Evolutionary conservation across 2,797 vertebrate genomes (phyloP), one percentile per base, ranked within the genome.

Genomic region (Phrynocephalus forsythii): DNA sequence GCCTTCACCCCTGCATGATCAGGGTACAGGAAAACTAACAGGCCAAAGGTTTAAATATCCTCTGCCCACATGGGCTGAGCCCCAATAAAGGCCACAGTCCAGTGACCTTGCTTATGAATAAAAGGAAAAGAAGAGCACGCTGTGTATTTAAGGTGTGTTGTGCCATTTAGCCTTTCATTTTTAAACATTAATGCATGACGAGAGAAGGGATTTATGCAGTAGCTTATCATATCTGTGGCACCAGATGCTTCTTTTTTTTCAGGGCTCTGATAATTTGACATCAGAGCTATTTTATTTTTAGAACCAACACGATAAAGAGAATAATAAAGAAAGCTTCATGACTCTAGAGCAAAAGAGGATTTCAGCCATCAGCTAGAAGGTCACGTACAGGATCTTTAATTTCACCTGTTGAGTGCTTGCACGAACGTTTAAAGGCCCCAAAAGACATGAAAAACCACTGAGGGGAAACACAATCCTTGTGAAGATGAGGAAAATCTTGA

Each of bases 401-500:
- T 95, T 94, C 89, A 94, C 69, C 73, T 92, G 87, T 86, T 95
- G 92, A 95, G 92, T 93, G 93, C 89, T 94, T 84, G 71, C 84
- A 88, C 90, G 93, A 92, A 95, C 78, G 89, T 95, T 95, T 95
- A 95, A 91, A 91, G 90, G 88, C 89, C 93, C 91, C 93, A 71
- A 87, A 84, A 86, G 94, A 92, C 60, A 38, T 82, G 84, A 90
- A 85, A 93, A 94, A 91, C 91, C 89, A 91, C 86, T 92, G 89
- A 86, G 89, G 93, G 83, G 93, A 95, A 96, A 91, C 48, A 68
- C 50, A 93, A 73, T 92, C 84, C 88, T 86, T 92, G 91, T 75
- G 91, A 95, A 96, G 86, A 94, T 92, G 92, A 95, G 93, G 93
- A 95, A 94, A 95, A 94, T 87, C 71, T 78, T 94, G 93, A 94